Percentiles rank a stretch among this genome's conserved stretches.
phyloP scores from a whole-genome alignment of 2,797 vertebrate species.

The Onychomys leucogaster region DNA sequence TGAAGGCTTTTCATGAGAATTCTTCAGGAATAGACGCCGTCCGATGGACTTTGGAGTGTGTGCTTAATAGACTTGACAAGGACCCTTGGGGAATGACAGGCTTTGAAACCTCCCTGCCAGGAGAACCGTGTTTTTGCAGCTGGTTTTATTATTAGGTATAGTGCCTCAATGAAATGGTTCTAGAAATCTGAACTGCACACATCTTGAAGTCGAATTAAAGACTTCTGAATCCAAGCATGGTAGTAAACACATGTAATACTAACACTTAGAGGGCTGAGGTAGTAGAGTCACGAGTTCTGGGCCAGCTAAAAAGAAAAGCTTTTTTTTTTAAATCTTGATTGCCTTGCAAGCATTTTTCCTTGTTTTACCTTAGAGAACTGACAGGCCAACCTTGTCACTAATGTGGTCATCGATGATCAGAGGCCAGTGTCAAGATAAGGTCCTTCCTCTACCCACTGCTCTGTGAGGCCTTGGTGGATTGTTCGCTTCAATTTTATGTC shows the following conservation, averaged over 20 bases:
- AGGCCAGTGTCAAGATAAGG: background rate
- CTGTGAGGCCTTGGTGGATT: background rate
- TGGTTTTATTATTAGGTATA: background rate
- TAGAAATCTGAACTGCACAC: background rate
- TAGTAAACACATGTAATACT: background rate
- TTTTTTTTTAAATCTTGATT: background rate
- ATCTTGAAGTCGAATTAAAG: conserved; percentile 20
- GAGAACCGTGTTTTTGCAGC: background rate
- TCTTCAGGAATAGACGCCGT: conserved; percentile 57
- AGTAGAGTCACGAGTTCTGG: background rate
- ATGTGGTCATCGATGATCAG: background rate
- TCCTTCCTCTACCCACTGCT: background rate
- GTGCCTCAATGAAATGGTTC: background rate
- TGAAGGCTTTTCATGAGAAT: conserved; percentile 64
- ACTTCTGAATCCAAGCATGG: background rate
- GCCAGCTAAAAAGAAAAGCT: background rate
- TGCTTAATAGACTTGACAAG: background rate
- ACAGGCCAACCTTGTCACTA: background rate
- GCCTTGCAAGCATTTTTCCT: background rate
- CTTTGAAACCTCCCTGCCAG: background rate
- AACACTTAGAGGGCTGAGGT: background rate
- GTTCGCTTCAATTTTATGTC: conserved; percentile 25
- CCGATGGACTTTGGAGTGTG: background rate
- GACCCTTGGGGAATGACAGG: background rate
- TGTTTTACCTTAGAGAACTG: background rate